phyloP scores from a whole-genome alignment of 2,797 vertebrate species.

The Strix occidentalis region DNA sequence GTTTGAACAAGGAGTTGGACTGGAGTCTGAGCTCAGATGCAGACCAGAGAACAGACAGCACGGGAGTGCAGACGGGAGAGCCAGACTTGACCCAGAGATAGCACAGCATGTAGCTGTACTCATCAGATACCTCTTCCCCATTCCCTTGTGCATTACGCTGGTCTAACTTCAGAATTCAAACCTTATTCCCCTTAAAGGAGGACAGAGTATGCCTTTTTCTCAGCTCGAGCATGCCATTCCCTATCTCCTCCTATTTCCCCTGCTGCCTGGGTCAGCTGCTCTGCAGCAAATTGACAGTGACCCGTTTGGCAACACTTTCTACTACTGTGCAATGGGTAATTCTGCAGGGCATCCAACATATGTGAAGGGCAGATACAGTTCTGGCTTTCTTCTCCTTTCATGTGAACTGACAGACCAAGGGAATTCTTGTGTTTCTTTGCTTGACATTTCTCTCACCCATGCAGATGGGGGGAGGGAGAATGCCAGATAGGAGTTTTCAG shows the following conservation, averaged over 20 bases:
- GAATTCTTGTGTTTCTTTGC: background rate
- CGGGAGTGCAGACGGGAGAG: rapidly evolving
- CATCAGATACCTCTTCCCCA: background rate
- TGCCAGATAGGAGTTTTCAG: background rate
- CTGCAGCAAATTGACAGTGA: background rate
- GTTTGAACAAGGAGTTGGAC: background rate
- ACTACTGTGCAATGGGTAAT: background rate
- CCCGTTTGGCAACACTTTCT: background rate
- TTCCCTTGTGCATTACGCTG: background rate
- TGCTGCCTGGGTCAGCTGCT: background rate
- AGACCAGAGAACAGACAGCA: background rate
- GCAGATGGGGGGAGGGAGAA: background rate
- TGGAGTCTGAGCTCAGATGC: background rate
- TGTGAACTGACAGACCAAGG: background rate
- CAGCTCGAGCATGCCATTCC: background rate
- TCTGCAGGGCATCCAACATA: background rate
- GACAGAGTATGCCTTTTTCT: background rate
- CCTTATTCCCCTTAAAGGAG: background rate
- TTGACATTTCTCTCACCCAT: background rate
- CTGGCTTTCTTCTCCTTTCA: background rate
- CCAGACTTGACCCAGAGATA: background rate
- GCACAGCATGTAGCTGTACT: background rate
- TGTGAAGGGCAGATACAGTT: background rate
- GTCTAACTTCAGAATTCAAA: background rate
- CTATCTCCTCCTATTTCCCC: background rate